Conservation (phyloP, 92 coral and sea anemone species). For the Diadumene lineata region DNA sequence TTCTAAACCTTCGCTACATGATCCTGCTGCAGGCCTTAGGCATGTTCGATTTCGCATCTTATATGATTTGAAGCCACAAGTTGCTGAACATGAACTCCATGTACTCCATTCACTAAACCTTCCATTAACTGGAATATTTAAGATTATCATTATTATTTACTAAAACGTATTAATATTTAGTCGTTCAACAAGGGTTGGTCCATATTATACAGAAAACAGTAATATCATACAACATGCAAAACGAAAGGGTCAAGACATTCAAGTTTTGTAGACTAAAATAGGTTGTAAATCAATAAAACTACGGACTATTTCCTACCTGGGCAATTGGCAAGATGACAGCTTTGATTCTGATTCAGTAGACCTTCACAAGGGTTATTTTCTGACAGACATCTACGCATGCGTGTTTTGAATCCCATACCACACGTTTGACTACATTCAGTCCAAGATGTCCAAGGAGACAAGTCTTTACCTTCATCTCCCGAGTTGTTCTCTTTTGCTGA, state of each 20-base stretch:
- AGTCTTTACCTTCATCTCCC: conserved; percentile 29
- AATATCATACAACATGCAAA: too few species aligned
- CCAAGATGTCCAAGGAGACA: conserved; percentile 70
- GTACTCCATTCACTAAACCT: conserved; percentile 60
- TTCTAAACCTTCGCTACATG: conserved; percentile 33
- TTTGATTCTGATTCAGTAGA: conserved; percentile 37
- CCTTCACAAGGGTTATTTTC: conserved; percentile 26
- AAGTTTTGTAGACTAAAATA: too few species aligned
- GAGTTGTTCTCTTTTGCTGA: background rate
- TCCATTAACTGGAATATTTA: conserved; percentile 44
- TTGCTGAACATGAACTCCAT: conserved; percentile 63
- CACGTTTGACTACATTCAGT: conserved; percentile 56
- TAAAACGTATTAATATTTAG: too few species aligned
- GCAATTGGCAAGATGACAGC: conserved; percentile 37
- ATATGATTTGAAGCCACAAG: conserved; percentile 50
- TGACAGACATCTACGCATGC: conserved; percentile 53
- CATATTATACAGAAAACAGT: too few species aligned
- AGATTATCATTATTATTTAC: background rate
- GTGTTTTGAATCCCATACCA: conserved; percentile 56
- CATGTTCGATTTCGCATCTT: conserved; percentile 59
- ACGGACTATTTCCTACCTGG: conserved; percentile 35
- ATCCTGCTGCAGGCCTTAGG: conserved; percentile 37
- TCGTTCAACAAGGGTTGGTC: too few species aligned
- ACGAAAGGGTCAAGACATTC: too few species aligned
- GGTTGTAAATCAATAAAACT: too few species aligned